Percentiles rank a stretch among this genome's conserved stretches.
phyloP scores from a whole-genome alignment of 2,888 invertebrate genomes.

The Rosalia funebris region DNA sequence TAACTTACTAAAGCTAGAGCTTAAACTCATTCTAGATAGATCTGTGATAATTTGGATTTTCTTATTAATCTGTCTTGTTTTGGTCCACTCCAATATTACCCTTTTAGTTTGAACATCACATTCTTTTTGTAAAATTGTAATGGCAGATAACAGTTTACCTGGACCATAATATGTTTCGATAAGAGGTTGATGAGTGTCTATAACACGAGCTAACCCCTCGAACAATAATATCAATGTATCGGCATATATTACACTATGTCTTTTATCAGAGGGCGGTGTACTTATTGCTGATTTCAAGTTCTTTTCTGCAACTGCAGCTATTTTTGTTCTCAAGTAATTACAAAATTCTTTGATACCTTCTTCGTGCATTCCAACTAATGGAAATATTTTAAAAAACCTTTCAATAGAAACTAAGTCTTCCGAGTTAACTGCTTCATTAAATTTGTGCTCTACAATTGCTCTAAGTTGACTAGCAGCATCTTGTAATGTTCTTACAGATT shows the following conservation, averaged over 20 bases:
- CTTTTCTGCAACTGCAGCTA: conserved; percentile 76
- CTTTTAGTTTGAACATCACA: conserved; percentile 76
- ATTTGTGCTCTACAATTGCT: conserved; percentile 78
- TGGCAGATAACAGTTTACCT: conserved; percentile 77
- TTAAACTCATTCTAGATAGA: conserved; percentile 63
- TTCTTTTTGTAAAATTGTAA: conserved; percentile 79
- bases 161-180: conserved; percentile 90
- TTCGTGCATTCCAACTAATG: conserved; percentile 89
- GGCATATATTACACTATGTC: conserved; percentile 82
- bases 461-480: conserved; percentile 79
- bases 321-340: conserved; percentile 83
- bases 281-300: conserved; percentile 76
- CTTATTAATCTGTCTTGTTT: conserved; percentile 72
- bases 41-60: conserved; percentile 74
- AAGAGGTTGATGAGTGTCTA: conserved; percentile 89
- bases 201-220: conserved; percentile 84
- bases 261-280: conserved; percentile 74
- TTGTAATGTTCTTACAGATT: conserved; percentile 77
- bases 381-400: conserved; percentile 96
- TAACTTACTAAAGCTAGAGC: conserved; percentile 60
- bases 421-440: conserved; percentile 89
- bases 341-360: conserved; percentile 91
- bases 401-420: conserved; percentile 92
- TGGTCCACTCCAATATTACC: conserved; percentile 78
- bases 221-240: conserved; percentile 86